These are phyloP conservation scores for Caenorhabditis auriculariae DNA, from an alignment of 2,888 invertebrate species.

Conservation along the genomic window DNA sequence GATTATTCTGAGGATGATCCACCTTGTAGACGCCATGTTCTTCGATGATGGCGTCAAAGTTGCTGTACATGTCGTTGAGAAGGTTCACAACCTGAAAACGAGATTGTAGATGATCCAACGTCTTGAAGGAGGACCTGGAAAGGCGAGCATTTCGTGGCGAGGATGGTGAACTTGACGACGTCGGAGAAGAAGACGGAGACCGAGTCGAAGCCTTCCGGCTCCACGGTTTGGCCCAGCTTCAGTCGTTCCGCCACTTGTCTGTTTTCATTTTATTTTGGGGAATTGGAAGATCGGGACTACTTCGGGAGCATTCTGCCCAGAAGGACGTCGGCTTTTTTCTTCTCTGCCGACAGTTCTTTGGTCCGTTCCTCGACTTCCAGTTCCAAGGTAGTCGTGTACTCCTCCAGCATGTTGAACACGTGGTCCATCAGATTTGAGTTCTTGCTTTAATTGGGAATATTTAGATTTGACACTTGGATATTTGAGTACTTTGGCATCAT, in stretches of 20 bases:
- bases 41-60: conserved; percentile 56
- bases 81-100: conserved; percentile 46
- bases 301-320: conserved; percentile 55
- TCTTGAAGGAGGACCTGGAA: conserved; percentile 42
- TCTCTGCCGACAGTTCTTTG: conserved; percentile 52
- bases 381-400: conserved; percentile 54
- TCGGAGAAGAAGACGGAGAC: conserved; percentile 61
- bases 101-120: not conserved
- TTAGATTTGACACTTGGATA: not conserved
- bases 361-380: conserved; percentile 53
- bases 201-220: conserved; percentile 56
- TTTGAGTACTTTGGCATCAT: conserved; percentile 22
- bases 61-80: conserved; percentile 55
- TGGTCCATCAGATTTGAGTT: conserved; percentile 56
- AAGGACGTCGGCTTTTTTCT: conserved; percentile 55
- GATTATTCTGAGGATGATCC: not conserved
- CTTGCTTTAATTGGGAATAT: conserved; percentile 5
- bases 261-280: not conserved
- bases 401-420: conserved; percentile 57
- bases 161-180: conserved; percentile 58
- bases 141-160: conserved; percentile 55
- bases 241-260: conserved; percentile 60
- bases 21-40: conserved; percentile 56
- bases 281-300: conserved; percentile 7
- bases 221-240: conserved; percentile 56